Percentiles rank a stretch among this genome's conserved stretches.
These are phyloP conservation scores for Drosophila pegasa DNA, from an alignment of 2,888 invertebrate genomes.

Conservation along the genomic window DNA sequence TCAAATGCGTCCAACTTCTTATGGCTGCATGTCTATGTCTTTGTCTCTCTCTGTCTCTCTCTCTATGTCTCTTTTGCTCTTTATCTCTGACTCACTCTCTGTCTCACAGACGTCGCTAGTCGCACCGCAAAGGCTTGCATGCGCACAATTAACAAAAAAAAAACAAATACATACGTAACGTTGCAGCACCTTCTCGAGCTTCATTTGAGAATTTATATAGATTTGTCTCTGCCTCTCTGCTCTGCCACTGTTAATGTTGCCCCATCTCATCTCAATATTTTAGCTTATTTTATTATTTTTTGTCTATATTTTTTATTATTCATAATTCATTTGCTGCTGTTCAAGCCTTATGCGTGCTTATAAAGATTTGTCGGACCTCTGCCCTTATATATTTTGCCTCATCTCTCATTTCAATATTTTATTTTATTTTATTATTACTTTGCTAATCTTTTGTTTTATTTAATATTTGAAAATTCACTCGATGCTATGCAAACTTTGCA, in stretches of 20 bases:
- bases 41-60: conserved; percentile 2
- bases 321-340: too few species aligned
- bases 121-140: conserved; percentile 57
- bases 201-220: not conserved
- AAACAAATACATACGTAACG: conserved; percentile 5
- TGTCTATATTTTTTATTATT: conserved; percentile 24
- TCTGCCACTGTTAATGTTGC: too few species aligned
- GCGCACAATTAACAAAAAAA: conserved; percentile 42
- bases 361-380: too few species aligned
- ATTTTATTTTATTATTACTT: conserved; percentile 29
- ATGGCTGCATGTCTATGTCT: conserved; percentile 11
- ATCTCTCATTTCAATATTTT: too few species aligned
- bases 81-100: conserved; percentile 10
- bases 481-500: too few species aligned
- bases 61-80: conserved; percentile 3
- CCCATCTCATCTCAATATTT: not conserved
- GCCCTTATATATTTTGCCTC: too few species aligned
- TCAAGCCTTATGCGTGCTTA: too few species aligned
- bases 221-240: not conserved
- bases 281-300: not conserved
- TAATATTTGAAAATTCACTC: too few species aligned
- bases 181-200: conserved; percentile 4
- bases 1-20: conserved; percentile 32
- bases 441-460: too few species aligned
- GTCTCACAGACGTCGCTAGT: conserved; percentile 19